These are phyloP conservation scores for Peromyscus leucopus DNA, from an alignment of 2,113 vertebrate genomes.

Conservation along the genomic window DNA sequence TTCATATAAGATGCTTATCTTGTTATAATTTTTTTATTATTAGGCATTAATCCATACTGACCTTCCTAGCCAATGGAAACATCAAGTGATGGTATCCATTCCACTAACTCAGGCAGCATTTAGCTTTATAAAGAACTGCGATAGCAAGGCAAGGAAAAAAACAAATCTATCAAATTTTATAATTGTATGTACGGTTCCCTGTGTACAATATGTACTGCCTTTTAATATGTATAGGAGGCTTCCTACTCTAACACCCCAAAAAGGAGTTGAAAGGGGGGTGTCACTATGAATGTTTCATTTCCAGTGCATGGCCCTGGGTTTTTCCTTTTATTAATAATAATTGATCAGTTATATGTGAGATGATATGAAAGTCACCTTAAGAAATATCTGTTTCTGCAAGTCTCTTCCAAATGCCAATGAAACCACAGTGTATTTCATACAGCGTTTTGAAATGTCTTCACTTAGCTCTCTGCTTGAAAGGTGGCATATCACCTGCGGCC, in stretches of 20 bases:
- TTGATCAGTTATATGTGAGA: background rate
- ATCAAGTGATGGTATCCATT: conserved; percentile 38
- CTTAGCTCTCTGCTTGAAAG: background rate
- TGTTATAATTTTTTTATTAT: background rate
- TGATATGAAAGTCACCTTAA: background rate
- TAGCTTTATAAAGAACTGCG: conserved; percentile 39
- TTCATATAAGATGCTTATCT: conserved; percentile 58
- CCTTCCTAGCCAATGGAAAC: conserved; percentile 68
- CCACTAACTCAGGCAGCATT: conserved; percentile 56
- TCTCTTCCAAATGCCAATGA: conserved; percentile 16
- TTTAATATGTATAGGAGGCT: background rate
- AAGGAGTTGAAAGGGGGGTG: conserved; percentile 43
- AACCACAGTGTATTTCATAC: background rate
- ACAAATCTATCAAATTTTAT: conserved; percentile 28
- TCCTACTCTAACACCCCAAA: background rate
- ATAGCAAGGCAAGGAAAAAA: conserved; percentile 19
- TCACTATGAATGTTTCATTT: conserved; percentile 49
- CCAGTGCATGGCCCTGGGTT: background rate
- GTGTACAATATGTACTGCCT: background rate
- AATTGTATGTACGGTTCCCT: conserved; percentile 48
- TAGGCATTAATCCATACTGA: conserved; percentile 79
- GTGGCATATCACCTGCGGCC: background rate
- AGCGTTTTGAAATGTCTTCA: conserved; percentile 47
- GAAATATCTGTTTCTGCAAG: conserved; percentile 15
- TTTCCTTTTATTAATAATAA: background rate